Evolutionary conservation across 2,113 vertebrate species (phyloP), one percentile per base, ranked within the genome.

Genomic region (Lampris incognitus): DNA sequence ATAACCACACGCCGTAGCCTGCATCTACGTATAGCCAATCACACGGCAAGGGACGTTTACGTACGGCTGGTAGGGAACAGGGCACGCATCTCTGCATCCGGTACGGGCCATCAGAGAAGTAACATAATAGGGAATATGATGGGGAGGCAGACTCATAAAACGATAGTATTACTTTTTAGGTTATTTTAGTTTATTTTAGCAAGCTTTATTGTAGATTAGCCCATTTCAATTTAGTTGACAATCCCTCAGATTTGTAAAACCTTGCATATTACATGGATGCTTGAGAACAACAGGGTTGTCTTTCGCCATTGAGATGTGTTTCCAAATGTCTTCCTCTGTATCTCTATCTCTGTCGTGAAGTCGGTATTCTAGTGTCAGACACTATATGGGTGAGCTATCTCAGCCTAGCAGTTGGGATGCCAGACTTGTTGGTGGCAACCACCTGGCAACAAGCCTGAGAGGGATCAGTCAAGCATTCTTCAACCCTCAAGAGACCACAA

Each of bases 1-100:
- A 98, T 99, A 88, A 96, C 95, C 69, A 98, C 97, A 11, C 95
- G 94, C 44, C 93, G 93, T 84, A 97, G 93, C 82, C 93, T 99
- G 83, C 96, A 95, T 80, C 90, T 99, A 63, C 93, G 95, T 13
- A 95, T 99, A 93, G 95, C 97, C 89, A 99, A 99, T 88, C 95
- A 97, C 91, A 98, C 97, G 39, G 91, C 86, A 61, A 93, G 94
- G 81, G 95, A 97, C 44, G 95, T 99, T 61, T 97, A 95, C 66
- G 91, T 99, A 69, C 96, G 97, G 56, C 92, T 99, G 80, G 93
- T 98, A 72, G 95, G 95, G 46, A 95, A 96, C 41, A 94, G 96
- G 55, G 94, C 94, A 55, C 95, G 87, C 89, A 93, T 98, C 83
- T 94, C 92, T 57, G 96, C 95, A 84, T 83, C 82, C 57, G 92